These are phyloP conservation scores for Zaprionus ornatus DNA, from an alignment of 1,140 invertebrate species.

Conservation along the genomic window DNA sequence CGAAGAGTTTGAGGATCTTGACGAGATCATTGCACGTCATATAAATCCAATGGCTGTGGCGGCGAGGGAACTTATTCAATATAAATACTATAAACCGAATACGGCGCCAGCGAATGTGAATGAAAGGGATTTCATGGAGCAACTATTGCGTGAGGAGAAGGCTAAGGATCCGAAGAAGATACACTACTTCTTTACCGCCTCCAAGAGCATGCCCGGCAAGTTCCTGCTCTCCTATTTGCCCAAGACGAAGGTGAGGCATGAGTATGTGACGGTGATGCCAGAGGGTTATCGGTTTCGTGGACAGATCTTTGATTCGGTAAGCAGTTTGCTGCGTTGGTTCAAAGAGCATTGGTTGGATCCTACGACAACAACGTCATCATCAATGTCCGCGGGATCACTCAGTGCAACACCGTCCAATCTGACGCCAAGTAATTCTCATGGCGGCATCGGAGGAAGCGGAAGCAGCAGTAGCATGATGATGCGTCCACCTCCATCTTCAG, in stretches of 20 bases:
- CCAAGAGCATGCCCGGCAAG: conserved; percentile 96
- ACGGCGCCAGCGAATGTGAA: conserved; percentile 85
- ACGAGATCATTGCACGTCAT: conserved; percentile 99
- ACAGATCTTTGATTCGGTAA: conserved; percentile 94
- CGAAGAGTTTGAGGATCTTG: conserved; percentile 98
- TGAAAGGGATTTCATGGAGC: conserved; percentile 93
- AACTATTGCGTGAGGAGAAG: conserved; percentile 93
- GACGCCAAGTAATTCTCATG: conserved; percentile 33
- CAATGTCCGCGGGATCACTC: conserved; percentile 84
- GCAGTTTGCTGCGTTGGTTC: conserved; percentile 96
- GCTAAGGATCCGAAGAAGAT: conserved; percentile 94
- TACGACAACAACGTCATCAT: conserved; percentile 86
- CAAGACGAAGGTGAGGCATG: conserved; percentile 92
- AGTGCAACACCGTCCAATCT: conserved; percentile 88
- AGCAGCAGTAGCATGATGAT: conserved; percentile 38
- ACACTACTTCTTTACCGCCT: conserved; percentile 94
- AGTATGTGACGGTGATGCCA: conserved; percentile 95
- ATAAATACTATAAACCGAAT: conserved; percentile 94
- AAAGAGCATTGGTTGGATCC: conserved; percentile 98
- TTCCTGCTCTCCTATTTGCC: conserved; percentile 98
- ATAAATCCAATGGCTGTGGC: conserved; percentile 98
- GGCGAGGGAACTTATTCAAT: conserved; percentile 94
- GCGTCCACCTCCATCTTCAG: conserved; percentile 41
- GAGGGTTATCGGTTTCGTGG: conserved; percentile 96
- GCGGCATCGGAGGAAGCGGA: too few relatives aligned